Conservation (phyloP, 2,113 vertebrate genomes). For the Nibea coibor region DNA sequence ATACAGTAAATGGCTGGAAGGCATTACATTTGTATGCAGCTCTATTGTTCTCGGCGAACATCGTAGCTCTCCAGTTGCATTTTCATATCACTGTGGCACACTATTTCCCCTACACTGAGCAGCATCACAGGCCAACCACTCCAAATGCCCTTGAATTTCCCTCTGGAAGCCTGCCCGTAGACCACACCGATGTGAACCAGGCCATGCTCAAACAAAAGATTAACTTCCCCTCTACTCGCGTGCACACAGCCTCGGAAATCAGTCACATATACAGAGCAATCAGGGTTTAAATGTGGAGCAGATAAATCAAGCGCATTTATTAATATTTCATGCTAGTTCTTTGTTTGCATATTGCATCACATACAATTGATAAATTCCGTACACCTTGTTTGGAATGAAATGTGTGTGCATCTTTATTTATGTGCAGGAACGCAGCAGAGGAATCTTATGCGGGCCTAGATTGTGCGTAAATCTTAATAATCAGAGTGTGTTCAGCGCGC, state of each 20-base stretch:
- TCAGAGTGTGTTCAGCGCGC: conserved; percentile 12
- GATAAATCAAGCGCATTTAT: conserved; percentile 21
- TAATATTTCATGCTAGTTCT: conserved; percentile 9
- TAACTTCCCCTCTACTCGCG: conserved; percentile 54
- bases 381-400: background rate
- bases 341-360: background rate
- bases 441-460: background rate
- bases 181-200: conserved; percentile 64
- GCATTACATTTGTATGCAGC: conserved; percentile 66
- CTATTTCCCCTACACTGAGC: conserved; percentile 63
- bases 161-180: conserved; percentile 74
- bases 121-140: conserved; percentile 66
- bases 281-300: conserved; percentile 35
- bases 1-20: conserved; percentile 56
- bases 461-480: conserved; percentile 42
- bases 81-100: conserved; percentile 71
- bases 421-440: background rate
- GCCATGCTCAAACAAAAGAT: conserved; percentile 72
- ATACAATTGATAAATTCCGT: background rate
- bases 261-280: conserved; percentile 49
- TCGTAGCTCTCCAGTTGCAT: conserved; percentile 62
- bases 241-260: conserved; percentile 33
- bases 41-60: conserved; percentile 65
- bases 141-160: conserved; percentile 76
- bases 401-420: background rate